These are phyloP conservation scores for Oxystoma pomonae DNA, from an alignment of 2,888 invertebrate genomes.

Conservation along the genomic window DNA sequence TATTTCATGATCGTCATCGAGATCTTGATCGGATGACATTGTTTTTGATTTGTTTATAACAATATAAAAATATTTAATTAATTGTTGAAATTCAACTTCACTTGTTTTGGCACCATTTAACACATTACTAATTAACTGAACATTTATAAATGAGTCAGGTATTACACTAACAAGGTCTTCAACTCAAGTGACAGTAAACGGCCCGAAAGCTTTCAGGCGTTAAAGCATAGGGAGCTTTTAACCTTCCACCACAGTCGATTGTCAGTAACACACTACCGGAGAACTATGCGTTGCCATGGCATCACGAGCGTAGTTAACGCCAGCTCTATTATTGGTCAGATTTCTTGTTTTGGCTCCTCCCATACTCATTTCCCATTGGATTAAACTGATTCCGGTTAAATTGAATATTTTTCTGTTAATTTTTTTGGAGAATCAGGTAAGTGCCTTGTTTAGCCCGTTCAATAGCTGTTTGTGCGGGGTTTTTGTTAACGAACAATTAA, in stretches of 20 bases:
- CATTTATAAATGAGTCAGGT: neutral
- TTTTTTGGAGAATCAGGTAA: conserved; percentile 42
- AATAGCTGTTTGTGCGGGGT: conserved; percentile 18
- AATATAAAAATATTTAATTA: neutral
- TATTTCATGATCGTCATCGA: conserved; percentile 60
- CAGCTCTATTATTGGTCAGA: conserved; percentile 45
- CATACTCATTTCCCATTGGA: conserved; percentile 47
- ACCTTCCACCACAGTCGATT: conserved; percentile 25
- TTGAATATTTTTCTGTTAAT: conserved; percentile 50
- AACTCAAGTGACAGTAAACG: neutral
- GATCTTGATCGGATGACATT: conserved; percentile 46
- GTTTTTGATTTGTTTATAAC: neutral
- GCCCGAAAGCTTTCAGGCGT: neutral
- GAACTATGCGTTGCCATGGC: conserved; percentile 46
- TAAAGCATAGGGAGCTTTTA: neutral
- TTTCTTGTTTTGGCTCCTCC: conserved; percentile 41
- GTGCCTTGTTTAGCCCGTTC: conserved; percentile 32
- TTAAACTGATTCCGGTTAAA: conserved; percentile 49
- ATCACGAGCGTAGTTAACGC: conserved; percentile 41
- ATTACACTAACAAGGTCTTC: neutral
- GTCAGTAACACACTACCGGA: conserved; percentile 41
- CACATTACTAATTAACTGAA: too few species aligned
- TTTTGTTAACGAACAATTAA: too few species aligned
- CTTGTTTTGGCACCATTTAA: neutral
- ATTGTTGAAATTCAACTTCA: neutral